These are phyloP conservation scores for Anhinga anhinga DNA, from an alignment of 2,113 vertebrate genomes.

Conservation along the genomic window DNA sequence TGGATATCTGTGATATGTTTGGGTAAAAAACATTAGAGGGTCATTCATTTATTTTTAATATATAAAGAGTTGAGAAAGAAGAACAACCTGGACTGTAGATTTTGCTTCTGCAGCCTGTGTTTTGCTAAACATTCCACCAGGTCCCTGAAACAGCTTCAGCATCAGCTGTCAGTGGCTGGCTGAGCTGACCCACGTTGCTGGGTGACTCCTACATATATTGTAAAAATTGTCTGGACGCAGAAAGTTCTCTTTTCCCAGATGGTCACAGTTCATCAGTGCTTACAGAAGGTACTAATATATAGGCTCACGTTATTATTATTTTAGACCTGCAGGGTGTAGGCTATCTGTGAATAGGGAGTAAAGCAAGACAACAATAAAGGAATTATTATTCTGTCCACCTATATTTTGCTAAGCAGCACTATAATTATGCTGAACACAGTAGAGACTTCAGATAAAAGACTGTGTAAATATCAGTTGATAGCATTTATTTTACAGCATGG, in stretches of 20 bases:
- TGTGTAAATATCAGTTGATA: neutral
- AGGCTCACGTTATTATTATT: neutral
- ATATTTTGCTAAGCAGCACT: neutral
- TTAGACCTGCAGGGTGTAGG: neutral
- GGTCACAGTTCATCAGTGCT: neutral
- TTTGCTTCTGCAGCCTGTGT: neutral
- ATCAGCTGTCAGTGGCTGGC: neutral
- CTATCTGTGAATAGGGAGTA: neutral
- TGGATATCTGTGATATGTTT: neutral
- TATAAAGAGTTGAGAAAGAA: neutral
- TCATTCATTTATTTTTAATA: neutral
- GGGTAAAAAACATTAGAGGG: neutral
- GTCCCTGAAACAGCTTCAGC: neutral
- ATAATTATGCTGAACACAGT: neutral
- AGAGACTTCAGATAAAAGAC: neutral
- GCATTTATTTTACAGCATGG: slow-evolving; percentile 10
- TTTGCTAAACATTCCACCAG: neutral
- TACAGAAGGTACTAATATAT: neutral
- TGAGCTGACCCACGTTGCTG: neutral
- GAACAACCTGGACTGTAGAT: neutral
- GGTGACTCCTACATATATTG: neutral
- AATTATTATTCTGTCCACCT: slow-evolving; percentile 3
- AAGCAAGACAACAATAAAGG: neutral
- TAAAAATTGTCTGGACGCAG: neutral
- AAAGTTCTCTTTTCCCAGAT: neutral